Percentiles rank a stretch among this genome's conserved stretches.
Evolutionary conservation across 2,888 invertebrate genomes (phyloP).

Genomic region (Stenchaetothrips biformis): DNA sequence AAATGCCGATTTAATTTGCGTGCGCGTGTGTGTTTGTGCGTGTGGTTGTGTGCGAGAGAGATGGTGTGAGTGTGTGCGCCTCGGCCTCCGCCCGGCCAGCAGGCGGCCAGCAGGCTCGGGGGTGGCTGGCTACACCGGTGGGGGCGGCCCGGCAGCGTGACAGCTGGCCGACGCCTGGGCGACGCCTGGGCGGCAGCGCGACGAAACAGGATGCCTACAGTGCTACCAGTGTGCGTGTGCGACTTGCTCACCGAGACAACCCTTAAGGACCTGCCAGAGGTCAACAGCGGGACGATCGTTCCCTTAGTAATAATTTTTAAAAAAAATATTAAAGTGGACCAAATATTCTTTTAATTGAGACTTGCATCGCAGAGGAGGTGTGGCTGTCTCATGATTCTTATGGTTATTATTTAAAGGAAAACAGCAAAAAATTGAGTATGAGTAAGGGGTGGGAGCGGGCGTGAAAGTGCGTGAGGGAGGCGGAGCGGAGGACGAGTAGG

Average conservation of each 20-base stretch:
- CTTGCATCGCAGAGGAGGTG: not conserved
- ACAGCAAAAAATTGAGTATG: conserved; percentile 3
- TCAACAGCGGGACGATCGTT: not conserved
- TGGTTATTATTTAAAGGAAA: not conserved
- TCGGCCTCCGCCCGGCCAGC: not conserved
- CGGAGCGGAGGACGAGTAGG: not conserved
- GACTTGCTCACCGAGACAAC: not conserved
- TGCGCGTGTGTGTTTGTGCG: not conserved
- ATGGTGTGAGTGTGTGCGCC: not conserved
- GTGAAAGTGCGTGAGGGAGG: not conserved
- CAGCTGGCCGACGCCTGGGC: too few relatives aligned
- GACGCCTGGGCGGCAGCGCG: too few relatives aligned
- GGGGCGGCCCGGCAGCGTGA: too few relatives aligned
- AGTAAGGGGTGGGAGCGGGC: not conserved
- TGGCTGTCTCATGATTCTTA: not conserved
- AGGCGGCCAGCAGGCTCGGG: too few relatives aligned
- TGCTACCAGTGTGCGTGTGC: not conserved
- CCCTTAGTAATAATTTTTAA: conserved; percentile 14
- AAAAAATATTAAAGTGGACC: conserved; percentile 22
- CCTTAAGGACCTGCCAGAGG: not conserved
- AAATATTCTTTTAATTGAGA: conserved; percentile 19
- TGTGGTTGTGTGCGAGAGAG: not conserved
- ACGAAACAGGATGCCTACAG: not conserved
- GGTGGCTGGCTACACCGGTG: too few relatives aligned
- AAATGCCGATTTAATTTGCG: not conserved